phyloP scores from a whole-genome alignment of 2,797 vertebrate genomes.

The Emydoidea blandingii region DNA sequence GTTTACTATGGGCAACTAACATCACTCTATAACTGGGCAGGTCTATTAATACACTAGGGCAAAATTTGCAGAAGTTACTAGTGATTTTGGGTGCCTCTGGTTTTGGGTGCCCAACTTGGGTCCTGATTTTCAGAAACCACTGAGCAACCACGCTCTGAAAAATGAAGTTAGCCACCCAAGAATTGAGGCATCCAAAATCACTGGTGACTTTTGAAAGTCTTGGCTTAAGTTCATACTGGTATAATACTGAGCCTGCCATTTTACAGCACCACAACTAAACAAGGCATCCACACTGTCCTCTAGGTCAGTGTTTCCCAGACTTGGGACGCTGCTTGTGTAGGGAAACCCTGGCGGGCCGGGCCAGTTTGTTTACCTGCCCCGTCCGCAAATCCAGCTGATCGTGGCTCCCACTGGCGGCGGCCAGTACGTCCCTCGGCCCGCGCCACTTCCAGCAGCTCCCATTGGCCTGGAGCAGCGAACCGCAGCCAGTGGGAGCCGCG shows the following conservation, averaged over 20 bases:
- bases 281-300: not conserved
- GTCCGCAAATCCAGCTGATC: too few species aligned
- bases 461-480: too few species aligned
- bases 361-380: too few species aligned
- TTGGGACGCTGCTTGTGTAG: too few species aligned
- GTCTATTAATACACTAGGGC: not conserved
- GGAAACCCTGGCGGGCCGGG: too few species aligned
- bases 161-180: not conserved
- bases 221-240: not conserved
- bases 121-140: not conserved
- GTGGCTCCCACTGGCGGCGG: too few species aligned
- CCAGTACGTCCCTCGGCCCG: too few species aligned
- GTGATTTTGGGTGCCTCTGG: not conserved
- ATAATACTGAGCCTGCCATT: not conserved
- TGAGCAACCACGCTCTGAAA: not conserved
- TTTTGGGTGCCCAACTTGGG: not conserved
- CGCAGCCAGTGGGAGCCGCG: too few species aligned
- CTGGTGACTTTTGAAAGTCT: not conserved
- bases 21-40: not conserved
- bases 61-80: not conserved
- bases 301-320: not conserved
- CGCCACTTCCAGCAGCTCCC: too few species aligned
- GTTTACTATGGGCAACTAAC: not conserved
- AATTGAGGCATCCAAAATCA: not conserved
- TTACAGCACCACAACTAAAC: not conserved